Percentiles rank a stretch among this genome's conserved stretches.
Evolutionary conservation across 2,797 vertebrate species (phyloP).

Genomic region (Catharus ustulatus): DNA sequence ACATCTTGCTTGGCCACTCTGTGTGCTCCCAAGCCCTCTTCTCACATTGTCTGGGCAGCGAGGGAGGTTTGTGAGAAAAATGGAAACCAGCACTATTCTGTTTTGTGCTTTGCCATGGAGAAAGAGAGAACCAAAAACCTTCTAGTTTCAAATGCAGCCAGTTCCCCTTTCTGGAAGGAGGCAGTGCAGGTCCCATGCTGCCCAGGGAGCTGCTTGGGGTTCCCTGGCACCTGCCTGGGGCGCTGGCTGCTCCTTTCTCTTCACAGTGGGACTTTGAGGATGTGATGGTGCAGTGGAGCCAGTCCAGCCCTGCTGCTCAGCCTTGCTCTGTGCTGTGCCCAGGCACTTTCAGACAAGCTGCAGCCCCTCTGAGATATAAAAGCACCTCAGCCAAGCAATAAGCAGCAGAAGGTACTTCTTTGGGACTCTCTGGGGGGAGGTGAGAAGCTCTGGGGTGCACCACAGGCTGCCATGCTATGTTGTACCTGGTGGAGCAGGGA

Average conservation of each 20-base stretch:
- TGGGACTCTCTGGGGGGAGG: neutral
- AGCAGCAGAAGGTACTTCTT: neutral
- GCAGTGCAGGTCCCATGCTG: rapidly evolving
- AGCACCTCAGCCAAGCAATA: neutral
- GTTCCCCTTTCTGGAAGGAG: neutral
- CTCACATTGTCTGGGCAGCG: neutral
- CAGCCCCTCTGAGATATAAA: rapidly evolving
- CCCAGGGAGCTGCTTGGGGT: neutral
- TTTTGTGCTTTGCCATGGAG: neutral
- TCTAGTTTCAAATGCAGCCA: neutral
- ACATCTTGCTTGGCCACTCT: rapidly evolving
- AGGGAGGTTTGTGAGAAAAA: neutral
- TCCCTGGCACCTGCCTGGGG: rapidly evolving
- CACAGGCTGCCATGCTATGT: neutral
- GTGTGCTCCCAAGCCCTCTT: neutral
- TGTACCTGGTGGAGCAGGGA: neutral
- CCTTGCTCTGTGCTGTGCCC: neutral
- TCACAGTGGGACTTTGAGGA: constrained; percentile 83
- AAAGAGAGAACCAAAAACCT: neutral
- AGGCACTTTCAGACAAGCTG: neutral
- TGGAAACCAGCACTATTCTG: neutral
- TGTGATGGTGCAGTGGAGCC: constrained; percentile 67
- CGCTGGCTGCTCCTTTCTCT: neutral
- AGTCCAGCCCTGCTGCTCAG: neutral
- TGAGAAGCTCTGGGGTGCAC: neutral